Percentiles rank a stretch among this genome's conserved stretches.
These are phyloP conservation scores for Dinothrombium tinctorium DNA, from an alignment of 1,140 invertebrate genomes.

Conservation along the genomic window DNA sequence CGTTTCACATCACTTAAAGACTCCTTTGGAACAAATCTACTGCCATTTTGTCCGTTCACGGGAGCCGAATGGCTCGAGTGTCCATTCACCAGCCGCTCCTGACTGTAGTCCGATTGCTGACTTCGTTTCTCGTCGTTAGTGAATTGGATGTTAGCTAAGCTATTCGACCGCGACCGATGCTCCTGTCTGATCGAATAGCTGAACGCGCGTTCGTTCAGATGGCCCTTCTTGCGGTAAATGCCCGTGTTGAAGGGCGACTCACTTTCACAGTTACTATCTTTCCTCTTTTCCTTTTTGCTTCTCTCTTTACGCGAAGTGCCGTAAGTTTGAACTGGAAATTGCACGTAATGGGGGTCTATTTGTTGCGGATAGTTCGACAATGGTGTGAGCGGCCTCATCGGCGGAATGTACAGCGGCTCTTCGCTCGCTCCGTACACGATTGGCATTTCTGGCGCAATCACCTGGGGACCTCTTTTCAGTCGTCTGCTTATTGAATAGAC, in stretches of 20 bases:
- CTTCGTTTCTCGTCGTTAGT: conserved; percentile 8
- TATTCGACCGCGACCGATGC: conserved; percentile 64
- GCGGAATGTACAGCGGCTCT: conserved; percentile 3
- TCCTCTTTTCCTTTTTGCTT: neutral
- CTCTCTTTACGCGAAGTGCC: neutral
- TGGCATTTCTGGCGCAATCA: neutral
- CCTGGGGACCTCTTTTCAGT: neutral
- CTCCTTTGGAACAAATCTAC: neutral
- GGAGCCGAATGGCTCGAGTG: neutral
- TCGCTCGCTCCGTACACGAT: neutral
- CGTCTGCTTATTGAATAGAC: neutral
- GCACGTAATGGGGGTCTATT: neutral
- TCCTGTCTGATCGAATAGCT: conserved; percentile 80
- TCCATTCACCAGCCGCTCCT: neutral
- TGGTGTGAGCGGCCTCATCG: conserved; percentile 3
- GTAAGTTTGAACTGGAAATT: neutral
- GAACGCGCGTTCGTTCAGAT: conserved; percentile 74
- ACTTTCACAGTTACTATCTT: conserved; percentile 23
- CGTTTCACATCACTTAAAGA: neutral
- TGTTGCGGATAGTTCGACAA: neutral
- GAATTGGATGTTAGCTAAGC: conserved; percentile 43
- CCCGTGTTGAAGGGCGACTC: conserved; percentile 60
- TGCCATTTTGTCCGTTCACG: neutral
- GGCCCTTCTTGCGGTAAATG: conserved; percentile 66
- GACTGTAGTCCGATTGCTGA: neutral